Evolutionary conservation across 2,888 invertebrate genomes (phyloP).

Genomic region (Acanthoscelides obtectus): DNA sequence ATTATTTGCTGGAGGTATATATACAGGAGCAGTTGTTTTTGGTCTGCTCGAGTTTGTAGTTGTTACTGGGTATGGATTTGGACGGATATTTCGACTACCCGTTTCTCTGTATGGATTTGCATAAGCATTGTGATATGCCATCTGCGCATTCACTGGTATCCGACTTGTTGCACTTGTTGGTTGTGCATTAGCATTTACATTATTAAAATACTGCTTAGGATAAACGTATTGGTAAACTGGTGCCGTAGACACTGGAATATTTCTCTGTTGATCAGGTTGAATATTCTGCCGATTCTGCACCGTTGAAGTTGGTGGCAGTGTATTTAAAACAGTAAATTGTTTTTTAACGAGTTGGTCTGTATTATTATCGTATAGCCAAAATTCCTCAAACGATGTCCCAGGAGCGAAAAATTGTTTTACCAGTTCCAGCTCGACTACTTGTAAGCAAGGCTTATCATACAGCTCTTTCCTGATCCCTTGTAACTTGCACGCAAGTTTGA

Average conservation of each 20-base stretch:
- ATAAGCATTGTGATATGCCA: background rate
- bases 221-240: background rate
- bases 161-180: background rate
- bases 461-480: slow-evolving; percentile 13
- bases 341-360: background rate
- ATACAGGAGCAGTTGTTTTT: background rate
- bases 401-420: slow-evolving; percentile 14
- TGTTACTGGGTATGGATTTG: background rate
- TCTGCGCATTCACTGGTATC: background rate
- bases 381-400: slow-evolving; percentile 9
- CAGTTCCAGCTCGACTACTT: slow-evolving; percentile 10
- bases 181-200: background rate
- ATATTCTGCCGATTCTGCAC: background rate
- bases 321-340: background rate
- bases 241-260: background rate
- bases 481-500: slow-evolving; percentile 16
- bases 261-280: background rate
- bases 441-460: slow-evolving; percentile 4
- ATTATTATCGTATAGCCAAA: slow-evolving; percentile 8
- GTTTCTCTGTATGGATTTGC: background rate
- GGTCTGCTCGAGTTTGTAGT: background rate
- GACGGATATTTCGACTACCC: background rate
- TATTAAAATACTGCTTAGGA: background rate
- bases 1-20: background rate
- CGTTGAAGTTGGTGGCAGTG: background rate